These are phyloP conservation scores for Glaucomys volans DNA, from an alignment of 2,113 vertebrate species.

Conservation along the genomic window DNA sequence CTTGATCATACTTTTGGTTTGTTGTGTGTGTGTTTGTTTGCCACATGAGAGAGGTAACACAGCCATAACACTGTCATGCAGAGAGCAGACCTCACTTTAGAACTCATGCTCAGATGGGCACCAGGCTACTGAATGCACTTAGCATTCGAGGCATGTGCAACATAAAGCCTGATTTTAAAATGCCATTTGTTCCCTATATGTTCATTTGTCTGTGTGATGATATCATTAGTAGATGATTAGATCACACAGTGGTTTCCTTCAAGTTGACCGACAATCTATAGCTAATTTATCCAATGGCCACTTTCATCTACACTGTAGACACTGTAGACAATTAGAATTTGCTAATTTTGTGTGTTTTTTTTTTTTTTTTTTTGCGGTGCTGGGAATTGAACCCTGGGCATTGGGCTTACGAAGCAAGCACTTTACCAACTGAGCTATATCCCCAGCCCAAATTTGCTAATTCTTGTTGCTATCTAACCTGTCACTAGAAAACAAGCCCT, in stretches of 20 bases:
- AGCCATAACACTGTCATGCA: background rate
- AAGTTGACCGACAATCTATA: background rate
- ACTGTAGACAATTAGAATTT: background rate
- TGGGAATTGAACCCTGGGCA: no score
- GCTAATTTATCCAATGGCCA: background rate
- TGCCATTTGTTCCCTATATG: background rate
- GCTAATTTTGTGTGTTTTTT: no score
- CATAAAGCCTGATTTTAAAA: background rate
- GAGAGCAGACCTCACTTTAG: background rate
- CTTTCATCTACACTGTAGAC: background rate
- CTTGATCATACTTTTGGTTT: background rate
- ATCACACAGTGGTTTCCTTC: background rate
- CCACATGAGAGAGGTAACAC: background rate
- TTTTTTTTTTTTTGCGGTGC: no score
- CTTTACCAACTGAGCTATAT: no score
- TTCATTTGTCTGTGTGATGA: background rate
- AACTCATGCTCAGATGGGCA: background rate
- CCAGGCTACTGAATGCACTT: background rate
- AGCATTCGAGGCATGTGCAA: background rate
- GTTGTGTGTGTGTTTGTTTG: background rate
- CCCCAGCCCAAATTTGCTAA: background rate
- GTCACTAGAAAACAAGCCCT: background rate
- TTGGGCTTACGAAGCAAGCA: no score
- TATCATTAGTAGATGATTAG: background rate
- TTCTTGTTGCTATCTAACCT: background rate